Base-by-base conservation (phyloP, 2,888 invertebrate genomes). In the Orgyia antiqua region DNA sequence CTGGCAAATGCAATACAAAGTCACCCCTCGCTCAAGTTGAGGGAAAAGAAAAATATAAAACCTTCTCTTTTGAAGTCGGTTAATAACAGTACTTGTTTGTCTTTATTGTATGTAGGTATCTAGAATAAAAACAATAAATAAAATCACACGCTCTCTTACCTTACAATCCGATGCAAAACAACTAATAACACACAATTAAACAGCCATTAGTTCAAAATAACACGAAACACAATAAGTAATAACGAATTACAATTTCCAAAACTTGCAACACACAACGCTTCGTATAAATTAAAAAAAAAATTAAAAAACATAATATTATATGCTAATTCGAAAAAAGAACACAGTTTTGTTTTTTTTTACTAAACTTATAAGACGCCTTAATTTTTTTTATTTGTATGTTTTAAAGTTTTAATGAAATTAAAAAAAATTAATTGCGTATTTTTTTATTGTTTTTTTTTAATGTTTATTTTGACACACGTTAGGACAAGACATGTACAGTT, bases 121-220 rank as follows among this genome's bases (percentile, higher is more conserved):
- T 20, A 33, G 18, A 33, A 26, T 18, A 26, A 33, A 29, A 33
- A 31, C 24, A 27, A 12, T 6, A 17, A 1, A 26, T 18, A 27
- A 17, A 23, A 10, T 48, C 44, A 29, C 35, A 48, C 31, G 26
- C 13, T 24, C 20, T 31, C 48, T 27, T 45, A 47, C 46, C 47
- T 44, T 29, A 24, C 24, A 12, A 13, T 29, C 15, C 18, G 24
- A 12, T 31, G 39, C 29, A 31, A 40, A n/a, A 34, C 44, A 36
- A 24, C 18, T 51, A 39, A 43, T 45, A 27, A 33, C n/a, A 24
- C 6, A 20, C 43, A 28, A 45, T 51, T 45, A 45, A 40, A 34
- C 18, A 12, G 20, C 39, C 30, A 39, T 45, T 21, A 45, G 4
- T 27, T 2, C 18, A 13, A 23, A 13, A 25, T 10, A 29, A 24